Evolutionary conservation across 2,888 invertebrate genomes (phyloP).

Genomic region (Brenthis ino): DNA sequence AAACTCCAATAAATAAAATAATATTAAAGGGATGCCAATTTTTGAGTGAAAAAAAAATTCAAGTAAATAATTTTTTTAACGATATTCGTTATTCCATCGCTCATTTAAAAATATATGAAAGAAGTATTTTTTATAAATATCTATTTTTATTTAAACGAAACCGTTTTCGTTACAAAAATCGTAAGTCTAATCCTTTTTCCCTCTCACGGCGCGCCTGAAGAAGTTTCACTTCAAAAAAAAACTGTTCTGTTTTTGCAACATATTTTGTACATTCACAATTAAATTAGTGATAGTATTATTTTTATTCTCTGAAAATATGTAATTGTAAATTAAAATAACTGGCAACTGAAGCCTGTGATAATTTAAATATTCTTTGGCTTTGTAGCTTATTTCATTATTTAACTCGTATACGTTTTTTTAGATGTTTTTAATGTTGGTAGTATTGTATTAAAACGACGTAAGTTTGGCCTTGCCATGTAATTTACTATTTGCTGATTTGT

Average conservation of each 20-base stretch:
- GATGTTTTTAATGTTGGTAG: conserved; percentile 41
- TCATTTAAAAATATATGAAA: too few relatives aligned
- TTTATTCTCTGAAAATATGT: not conserved
- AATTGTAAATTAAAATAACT: conserved; percentile 38
- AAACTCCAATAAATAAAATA: too few relatives aligned
- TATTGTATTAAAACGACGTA: conserved; percentile 42
- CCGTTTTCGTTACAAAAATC: too few relatives aligned
- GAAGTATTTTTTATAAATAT: conserved; percentile 3
- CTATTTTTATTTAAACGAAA: not conserved
- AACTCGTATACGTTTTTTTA: conserved; percentile 30
- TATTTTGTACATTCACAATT: not conserved
- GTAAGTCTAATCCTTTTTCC: too few relatives aligned
- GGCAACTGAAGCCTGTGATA: conserved; percentile 71
- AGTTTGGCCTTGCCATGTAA: conserved; percentile 73
- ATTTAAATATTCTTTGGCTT: conserved; percentile 37
- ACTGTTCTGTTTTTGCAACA: not conserved
- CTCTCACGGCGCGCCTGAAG: too few relatives aligned
- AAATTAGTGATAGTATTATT: conserved; percentile 17
- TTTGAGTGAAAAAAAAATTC: too few relatives aligned
- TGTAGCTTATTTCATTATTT: conserved; percentile 19
- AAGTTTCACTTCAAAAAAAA: too few relatives aligned
- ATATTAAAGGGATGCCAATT: too few relatives aligned
- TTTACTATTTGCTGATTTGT: conserved; percentile 58
- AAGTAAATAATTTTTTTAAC: too few relatives aligned
- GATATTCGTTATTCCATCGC: too few relatives aligned